phyloP scores from a whole-genome alignment of 2,797 vertebrate genomes.

The Malacoraja senta region DNA sequence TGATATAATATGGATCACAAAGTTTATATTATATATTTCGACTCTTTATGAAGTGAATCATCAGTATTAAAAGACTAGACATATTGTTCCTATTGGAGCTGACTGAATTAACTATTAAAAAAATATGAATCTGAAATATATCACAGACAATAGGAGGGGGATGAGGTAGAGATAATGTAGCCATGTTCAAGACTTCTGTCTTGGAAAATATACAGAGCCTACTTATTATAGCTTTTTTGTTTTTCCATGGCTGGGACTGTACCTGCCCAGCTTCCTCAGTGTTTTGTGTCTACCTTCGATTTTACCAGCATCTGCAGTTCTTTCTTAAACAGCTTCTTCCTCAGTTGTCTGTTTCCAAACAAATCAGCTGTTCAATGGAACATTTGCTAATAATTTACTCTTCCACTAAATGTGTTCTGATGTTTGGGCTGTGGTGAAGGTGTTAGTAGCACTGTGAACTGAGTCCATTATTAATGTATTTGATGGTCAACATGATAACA shows the following conservation, averaged over 20 bases:
- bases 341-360: background rate
- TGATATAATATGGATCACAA: background rate
- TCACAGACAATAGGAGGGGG: background rate
- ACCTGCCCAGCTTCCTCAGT: background rate
- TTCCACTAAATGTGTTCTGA: background rate
- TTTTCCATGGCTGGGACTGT: background rate
- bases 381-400: background rate
- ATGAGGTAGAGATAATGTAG: background rate
- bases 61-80: background rate
- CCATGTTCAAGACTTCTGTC: background rate
- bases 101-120: background rate
- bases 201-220: background rate
- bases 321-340: no score
- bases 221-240: background rate
- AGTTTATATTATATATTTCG: background rate
- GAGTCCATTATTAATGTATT: background rate
- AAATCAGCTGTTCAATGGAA: background rate
- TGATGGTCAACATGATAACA: background rate
- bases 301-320: no score
- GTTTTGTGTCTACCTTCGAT: no score
- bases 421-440: background rate
- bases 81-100: background rate
- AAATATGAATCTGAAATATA: background rate
- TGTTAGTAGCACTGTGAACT: background rate
- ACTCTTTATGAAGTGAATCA: background rate